Evolutionary conservation across 2,888 invertebrate genomes (phyloP), one percentile per base, ranked within the genome.

Genomic region (Baccha elongata): DNA sequence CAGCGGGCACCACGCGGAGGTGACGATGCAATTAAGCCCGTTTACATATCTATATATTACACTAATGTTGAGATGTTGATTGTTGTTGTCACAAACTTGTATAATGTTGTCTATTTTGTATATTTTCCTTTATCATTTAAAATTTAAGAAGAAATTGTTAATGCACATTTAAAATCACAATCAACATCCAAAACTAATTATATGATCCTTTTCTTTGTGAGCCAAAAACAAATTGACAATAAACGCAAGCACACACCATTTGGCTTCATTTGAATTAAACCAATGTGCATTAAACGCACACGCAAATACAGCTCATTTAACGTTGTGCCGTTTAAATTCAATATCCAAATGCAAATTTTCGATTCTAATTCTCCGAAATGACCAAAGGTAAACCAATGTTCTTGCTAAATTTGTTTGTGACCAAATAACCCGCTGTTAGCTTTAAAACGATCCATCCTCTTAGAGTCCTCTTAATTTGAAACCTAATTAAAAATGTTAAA

Each of bases 401-500:
- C 37, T 19, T 55, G 37, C 13, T 55, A 5, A 8, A 23, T 11
- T 67, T 11, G 29, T 3, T 37, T 35, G 1, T 55, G 37, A 35
- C 35, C 19, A 68, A n/a, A 46, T 42, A 5, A 35, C 29, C 21
- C 35, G 13, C 13, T 26, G 21, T 11, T 15, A 10, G 42, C n/a
- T 46, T 37, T 29, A 23, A 19, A 37, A 19, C 13, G 3, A 35
- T 53, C n/a, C n/a, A 8, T 37, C 2, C 40, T 26, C 26, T 40
- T 23, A 8, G 6, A 2, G 6, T 23, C 1, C 53, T 64, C 40
- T 48, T 50, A 64, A 52, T 55, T 71, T 26, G 13, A 42, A 58
- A 65, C 11, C 26, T 42, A 78, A 64, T 78, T 71, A 65, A 40
- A 50, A 26, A 26, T 40, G 21, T 55, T 37, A 2, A 40, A 21